Base-by-base conservation (phyloP, 2,113 vertebrate species). In the Dasyurus viverrinus region DNA sequence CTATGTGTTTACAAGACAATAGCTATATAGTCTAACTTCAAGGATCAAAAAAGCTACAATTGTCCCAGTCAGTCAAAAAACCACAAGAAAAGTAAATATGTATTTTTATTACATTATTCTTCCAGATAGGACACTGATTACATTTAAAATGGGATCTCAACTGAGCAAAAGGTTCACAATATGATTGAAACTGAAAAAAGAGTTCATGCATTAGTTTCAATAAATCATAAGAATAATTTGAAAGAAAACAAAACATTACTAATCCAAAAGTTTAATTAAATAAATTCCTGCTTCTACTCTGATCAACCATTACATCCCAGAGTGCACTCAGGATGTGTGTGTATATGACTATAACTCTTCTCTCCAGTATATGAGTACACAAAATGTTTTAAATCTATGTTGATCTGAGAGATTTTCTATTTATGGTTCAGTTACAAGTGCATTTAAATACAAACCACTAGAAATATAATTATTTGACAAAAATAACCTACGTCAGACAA, bases 351-450 rank as follows among this genome's bases (percentile, higher is more conserved):
- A 92, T 60, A 93, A 91, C 90, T 50, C 30, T 55, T 90, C 14
- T 16, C 23, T 50, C 53, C 93, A 91, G 2, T 89, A 92, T 91
- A 16, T 91, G 27, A 93, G 23, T 89, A 94, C 95, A 90, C n/a
- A 94, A 90, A 92, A 24, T 95, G 54, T 90, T 54, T 26, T 93
- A 57, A 91, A 92, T 36, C 50, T 52, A 11, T 91, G 50, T 57
- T 93, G 76, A 94, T 92, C 91, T 95, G 91, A 93, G 53, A 54
- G 2, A 25, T 53, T 92, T 93, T 91, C 36, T 90, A 92, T 53
- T 54, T 53, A 12, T 89, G 53, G 94, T 91, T 53, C 89, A 36
- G 84, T 8, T 53, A 53, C 27, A 89, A 52, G 23, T 89, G 52
- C 3, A 9, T 57, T 91, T 93, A 55, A 89, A 42, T 60, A 30